phyloP scores from a whole-genome alignment of 2,113 vertebrate species.

The Oreocharis arfaki region DNA sequence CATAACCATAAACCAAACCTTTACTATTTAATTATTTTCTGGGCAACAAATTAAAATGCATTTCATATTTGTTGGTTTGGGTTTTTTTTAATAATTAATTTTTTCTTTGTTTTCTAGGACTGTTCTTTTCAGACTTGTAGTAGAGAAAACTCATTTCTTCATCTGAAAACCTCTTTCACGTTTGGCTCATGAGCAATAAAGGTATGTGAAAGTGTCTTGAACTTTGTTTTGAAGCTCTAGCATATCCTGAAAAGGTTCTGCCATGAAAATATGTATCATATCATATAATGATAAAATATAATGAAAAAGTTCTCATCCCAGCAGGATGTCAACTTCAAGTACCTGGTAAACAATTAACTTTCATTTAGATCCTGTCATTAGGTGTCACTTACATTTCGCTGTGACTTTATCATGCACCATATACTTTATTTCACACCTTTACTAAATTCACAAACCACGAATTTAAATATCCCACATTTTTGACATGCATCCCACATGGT shows the following conservation, averaged over 20 bases:
- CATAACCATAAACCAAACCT: neutral
- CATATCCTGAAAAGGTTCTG: neutral
- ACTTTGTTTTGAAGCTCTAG: neutral
- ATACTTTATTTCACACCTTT: slow-evolving; percentile 55
- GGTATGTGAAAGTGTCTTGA: neutral
- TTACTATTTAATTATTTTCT: neutral
- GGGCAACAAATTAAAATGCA: neutral
- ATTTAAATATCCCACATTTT: slow-evolving; percentile 52
- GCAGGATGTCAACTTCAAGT: slow-evolving; percentile 29
- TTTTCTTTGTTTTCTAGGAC: neutral
- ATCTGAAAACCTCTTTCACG: neutral
- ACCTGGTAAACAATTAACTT: slow-evolving; percentile 42
- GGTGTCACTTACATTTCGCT: slow-evolving; percentile 48
- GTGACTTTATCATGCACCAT: slow-evolving; percentile 34
- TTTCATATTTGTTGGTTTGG: neutral
- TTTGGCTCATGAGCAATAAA: neutral
- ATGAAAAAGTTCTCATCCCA: neutral
- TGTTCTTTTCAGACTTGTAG: neutral
- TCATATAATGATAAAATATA: neutral
- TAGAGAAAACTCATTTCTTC: neutral
- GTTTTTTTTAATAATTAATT: accelerated
- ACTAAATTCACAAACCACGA: slow-evolving; percentile 35
- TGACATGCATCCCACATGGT: slow-evolving; percentile 54
- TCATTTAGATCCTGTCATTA: slow-evolving; percentile 64
- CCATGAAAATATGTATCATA: neutral